Evolutionary conservation across 2,113 vertebrate genomes (phyloP).

Genomic region (Scomber scombrus): DNA sequence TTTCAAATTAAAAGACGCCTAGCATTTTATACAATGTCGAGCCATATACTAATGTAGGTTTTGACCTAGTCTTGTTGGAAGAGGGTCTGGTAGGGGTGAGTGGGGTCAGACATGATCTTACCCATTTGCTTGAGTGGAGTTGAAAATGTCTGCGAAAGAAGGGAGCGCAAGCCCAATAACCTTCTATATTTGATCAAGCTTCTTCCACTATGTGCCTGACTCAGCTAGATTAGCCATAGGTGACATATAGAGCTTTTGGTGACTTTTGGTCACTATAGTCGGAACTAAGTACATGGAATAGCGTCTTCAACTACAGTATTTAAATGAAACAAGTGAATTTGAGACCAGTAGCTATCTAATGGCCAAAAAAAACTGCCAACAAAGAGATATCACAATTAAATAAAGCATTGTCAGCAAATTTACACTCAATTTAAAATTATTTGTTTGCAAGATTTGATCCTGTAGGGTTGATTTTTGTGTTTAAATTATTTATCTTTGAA

Average conservation of each 20-base stretch:
- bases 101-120: no score
- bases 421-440: conserved; percentile 1
- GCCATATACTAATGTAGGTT: no score
- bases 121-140: no score
- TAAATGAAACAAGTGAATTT: not conserved
- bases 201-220: conserved; percentile 13
- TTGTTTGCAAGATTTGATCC: not conserved
- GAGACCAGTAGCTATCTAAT: not conserved
- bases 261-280: not conserved
- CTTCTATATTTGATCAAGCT: not conserved
- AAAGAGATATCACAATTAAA: conserved; percentile 1
- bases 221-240: conserved; percentile 21
- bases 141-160: no score
- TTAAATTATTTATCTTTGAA: not conserved
- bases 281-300: no score
- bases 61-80: no score
- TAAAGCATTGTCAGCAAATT: not conserved
- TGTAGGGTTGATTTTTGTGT: not conserved
- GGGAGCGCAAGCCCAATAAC: no score
- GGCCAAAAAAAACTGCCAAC: not conserved
- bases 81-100: no score
- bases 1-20: no score
- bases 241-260: conserved; percentile 15
- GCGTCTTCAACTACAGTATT: no score
- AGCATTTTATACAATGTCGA: no score